Percentiles rank a stretch among this genome's conserved stretches.
Evolutionary conservation across 2,113 vertebrate species (phyloP).

Genomic region (Boulengerochromis microlepis): DNA sequence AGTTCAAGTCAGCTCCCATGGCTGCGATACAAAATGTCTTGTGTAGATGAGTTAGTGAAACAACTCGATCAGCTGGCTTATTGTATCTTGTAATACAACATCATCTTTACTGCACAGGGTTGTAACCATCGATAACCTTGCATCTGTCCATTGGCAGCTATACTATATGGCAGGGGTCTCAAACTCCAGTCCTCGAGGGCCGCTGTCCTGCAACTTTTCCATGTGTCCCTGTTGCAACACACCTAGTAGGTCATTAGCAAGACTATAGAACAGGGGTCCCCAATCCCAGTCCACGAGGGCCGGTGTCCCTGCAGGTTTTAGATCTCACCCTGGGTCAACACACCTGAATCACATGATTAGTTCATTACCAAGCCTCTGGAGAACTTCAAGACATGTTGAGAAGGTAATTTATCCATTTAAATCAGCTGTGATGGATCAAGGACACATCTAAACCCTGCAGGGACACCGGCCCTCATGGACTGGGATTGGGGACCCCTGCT

Average conservation of each 20-base stretch:
- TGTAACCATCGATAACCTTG: background rate
- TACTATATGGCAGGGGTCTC: background rate
- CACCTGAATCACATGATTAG: background rate
- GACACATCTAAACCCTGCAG: background rate
- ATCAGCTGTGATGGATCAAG: background rate
- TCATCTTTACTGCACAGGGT: background rate
- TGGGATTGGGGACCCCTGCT: background rate
- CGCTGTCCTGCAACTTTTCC: background rate
- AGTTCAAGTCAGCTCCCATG: background rate
- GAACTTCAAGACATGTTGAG: background rate
- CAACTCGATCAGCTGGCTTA: background rate
- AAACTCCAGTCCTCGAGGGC: background rate
- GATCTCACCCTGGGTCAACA: background rate
- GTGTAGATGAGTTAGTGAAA: background rate
- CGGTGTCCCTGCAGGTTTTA: background rate
- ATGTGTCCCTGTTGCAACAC: background rate
- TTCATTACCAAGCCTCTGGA: background rate
- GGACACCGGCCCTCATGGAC: background rate
- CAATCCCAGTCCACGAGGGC: background rate
- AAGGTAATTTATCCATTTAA: background rate
- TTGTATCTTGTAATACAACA: background rate
- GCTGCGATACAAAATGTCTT: background rate
- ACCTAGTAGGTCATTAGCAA: background rate
- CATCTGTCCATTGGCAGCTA: background rate
- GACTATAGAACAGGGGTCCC: background rate